phyloP scores from a whole-genome alignment of 1,140 invertebrate genomes.

The Bursaphelenchus mucronatus region DNA sequence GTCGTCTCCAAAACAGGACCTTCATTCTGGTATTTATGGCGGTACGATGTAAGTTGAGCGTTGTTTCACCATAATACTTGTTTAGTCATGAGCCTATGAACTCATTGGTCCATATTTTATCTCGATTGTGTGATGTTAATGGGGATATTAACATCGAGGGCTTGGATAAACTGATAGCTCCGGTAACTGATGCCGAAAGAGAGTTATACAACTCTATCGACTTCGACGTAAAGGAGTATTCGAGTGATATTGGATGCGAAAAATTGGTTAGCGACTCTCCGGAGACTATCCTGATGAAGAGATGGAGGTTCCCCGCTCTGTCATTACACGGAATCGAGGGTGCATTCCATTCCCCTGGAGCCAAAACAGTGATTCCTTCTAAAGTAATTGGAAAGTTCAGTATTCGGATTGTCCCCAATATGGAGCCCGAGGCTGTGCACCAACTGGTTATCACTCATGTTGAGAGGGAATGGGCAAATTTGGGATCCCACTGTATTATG shows the following conservation, averaged over 20 bases:
- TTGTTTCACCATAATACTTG: neutral
- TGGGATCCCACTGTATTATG: slow-evolving; percentile 32
- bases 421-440: slow-evolving; percentile 63
- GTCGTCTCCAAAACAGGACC: slow-evolving; percentile 79
- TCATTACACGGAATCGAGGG: slow-evolving; percentile 72
- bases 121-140: slow-evolving; percentile 75
- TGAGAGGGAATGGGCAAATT: slow-evolving; percentile 32
- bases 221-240: slow-evolving; percentile 79
- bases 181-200: slow-evolving; percentile 71
- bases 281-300: slow-evolving; percentile 62
- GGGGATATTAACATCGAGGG: slow-evolving; percentile 77
- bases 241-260: slow-evolving; percentile 70
- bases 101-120: slow-evolving; percentile 78
- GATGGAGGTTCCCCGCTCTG: slow-evolving; percentile 57
- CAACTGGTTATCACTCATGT: slow-evolving; percentile 31
- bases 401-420: slow-evolving; percentile 64
- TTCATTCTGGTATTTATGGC: slow-evolving; percentile 91
- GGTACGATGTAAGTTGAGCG: slow-evolving; percentile 68
- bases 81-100: slow-evolving; percentile 75
- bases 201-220: slow-evolving; percentile 79
- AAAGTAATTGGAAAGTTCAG: slow-evolving; percentile 66
- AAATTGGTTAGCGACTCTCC: slow-evolving; percentile 73
- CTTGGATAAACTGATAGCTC: slow-evolving; percentile 74
- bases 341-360: slow-evolving; percentile 82
- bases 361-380: slow-evolving; percentile 67